Evolutionary conservation across 64 coral and sea anemone genomes (phyloP).

Genomic region (Acropora tenuis): DNA sequence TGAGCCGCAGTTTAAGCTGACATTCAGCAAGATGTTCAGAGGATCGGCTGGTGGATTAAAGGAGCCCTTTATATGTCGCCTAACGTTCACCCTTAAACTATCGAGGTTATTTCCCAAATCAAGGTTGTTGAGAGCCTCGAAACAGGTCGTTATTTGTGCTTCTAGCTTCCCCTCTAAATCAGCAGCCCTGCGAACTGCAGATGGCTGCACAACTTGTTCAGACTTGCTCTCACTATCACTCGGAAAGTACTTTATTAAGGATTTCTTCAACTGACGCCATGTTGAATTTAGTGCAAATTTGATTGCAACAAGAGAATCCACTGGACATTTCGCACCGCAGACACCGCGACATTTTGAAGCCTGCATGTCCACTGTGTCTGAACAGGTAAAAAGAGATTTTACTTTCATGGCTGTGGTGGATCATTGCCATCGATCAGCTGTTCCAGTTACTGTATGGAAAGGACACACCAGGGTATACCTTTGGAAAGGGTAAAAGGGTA

Average conservation of each 20-base stretch:
- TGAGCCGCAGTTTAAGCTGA: constrained; percentile 37
- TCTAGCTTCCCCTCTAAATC: background rate
- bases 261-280: too few species aligned
- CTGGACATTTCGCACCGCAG: too few species aligned
- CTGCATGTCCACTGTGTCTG: too few species aligned
- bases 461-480: background rate
- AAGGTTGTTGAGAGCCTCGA: constrained; percentile 49
- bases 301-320: too few species aligned
- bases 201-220: too few species aligned
- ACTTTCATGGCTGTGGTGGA: background rate
- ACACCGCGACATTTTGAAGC: too few species aligned
- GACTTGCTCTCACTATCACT: too few species aligned
- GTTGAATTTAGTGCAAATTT: too few species aligned
- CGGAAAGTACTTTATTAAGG: too few species aligned
- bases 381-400: too few species aligned
- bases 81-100: constrained; percentile 39
- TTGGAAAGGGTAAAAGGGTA: constrained; percentile 15
- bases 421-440: background rate
- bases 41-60: constrained; percentile 70
- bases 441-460: constrained; percentile 8
- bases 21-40: constrained; percentile 48
- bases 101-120: constrained; percentile 51
- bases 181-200: too few species aligned
- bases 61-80: constrained; percentile 33
- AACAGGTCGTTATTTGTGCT: constrained; percentile 11